phyloP scores from a whole-genome alignment of 2,797 vertebrate species.

The Poecilia velifera region DNA sequence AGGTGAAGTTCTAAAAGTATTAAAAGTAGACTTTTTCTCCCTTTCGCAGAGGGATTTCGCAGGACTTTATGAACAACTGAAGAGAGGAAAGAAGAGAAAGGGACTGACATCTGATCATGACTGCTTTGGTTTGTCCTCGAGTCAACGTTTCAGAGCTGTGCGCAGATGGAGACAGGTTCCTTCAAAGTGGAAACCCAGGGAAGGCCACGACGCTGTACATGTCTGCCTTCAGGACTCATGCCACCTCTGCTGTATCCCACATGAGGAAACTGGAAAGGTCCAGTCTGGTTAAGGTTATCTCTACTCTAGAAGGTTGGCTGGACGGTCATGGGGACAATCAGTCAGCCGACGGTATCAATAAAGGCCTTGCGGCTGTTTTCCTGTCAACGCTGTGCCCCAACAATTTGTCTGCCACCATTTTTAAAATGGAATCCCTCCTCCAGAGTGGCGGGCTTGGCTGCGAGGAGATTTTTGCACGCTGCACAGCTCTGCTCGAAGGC shows the following conservation, averaged over 20 bases:
- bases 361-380: conserved; percentile 85
- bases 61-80: conserved; percentile 24
- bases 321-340: conserved; percentile 66
- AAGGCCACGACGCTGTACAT: conserved; percentile 85
- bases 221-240: conserved; percentile 87
- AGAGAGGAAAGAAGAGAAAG: conserved; percentile 1
- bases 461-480: conserved; percentile 81
- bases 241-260: conserved; percentile 76
- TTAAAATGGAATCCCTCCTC: conserved; percentile 86
- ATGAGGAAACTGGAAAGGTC: conserved; percentile 71
- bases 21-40: not conserved
- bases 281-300: conserved; percentile 63
- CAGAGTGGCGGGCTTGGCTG: conserved; percentile 72
- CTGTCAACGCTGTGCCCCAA: conserved; percentile 86
- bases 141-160: conserved; percentile 78
- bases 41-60: conserved; percentile 3
- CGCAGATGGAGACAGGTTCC: conserved; percentile 80
- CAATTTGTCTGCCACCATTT: conserved; percentile 83
- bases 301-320: conserved; percentile 87
- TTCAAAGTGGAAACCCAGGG: conserved; percentile 73
- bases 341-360: conserved; percentile 74
- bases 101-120: conserved; percentile 49
- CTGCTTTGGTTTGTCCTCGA: conserved; percentile 65
- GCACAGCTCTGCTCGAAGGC: conserved; percentile 78
- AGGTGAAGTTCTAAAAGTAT: not conserved